Evolutionary conservation across 1,140 invertebrate genomes (phyloP), one percentile per base, ranked within the genome.

Genomic region (Ostrea denselamellosa): DNA sequence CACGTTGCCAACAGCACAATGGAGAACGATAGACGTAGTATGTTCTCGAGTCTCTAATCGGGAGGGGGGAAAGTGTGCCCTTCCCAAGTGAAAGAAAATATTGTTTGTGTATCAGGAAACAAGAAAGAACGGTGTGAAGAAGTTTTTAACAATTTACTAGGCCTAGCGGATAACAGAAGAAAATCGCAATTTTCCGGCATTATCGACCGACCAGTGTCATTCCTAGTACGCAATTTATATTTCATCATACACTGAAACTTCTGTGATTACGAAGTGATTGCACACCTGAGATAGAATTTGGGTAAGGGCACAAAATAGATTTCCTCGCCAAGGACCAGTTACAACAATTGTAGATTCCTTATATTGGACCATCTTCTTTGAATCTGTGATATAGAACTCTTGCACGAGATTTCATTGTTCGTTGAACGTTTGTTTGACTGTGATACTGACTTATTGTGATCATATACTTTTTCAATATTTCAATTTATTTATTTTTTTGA

Each of bases 1-100:
- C 88, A 89, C 88, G 88, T 89, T 89, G 88, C 88, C 86, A 89
- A 86, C 52, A 87, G 86, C 86, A 89, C 86, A 89, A 89, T 89
- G 88, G 88, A 86, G 86, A 89, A 62, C 17, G 68, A 34, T 86
- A 44, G 81, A 25, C 56, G 54, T n/a, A 65, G 19, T 77, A 77
- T 85, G 44, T 71, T 53, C 28, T 51, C 82, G 52, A 83, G 86
- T 81, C 56, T 77, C 86, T 89, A 83, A 89, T 85, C 53, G 86
- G 88, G 88, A 77, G 85, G 88, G 88, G 85, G 86, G 86, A 85
- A 83, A 83, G 81, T 58, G 88, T 89, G 88, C 88, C 88, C 88
- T 85, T 89, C 88, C 88, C 88, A 87, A 87, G 88, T 52, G 87
- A 85, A 85, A 87, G 54, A 86, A 87, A 86, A 89, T 52, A 81